phyloP scores from a whole-genome alignment of 2,888 invertebrate species.

The Chelonus formosanus region DNA sequence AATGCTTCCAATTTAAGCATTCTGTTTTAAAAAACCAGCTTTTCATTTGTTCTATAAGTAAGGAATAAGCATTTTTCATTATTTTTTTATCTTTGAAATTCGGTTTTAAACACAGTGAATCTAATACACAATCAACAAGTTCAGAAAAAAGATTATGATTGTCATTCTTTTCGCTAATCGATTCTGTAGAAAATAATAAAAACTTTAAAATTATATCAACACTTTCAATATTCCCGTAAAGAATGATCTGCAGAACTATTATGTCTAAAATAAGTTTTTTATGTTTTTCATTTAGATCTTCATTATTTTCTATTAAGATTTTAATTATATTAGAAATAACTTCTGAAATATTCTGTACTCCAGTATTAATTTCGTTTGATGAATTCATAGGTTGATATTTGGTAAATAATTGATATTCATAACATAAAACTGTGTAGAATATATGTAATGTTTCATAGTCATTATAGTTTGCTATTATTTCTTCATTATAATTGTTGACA shows the following conservation, averaged over 20 bases:
- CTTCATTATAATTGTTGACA: conserved; percentile 33
- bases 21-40: conserved; percentile 37
- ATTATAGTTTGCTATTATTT: conserved; percentile 33
- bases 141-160: too few relatives aligned
- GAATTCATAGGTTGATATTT: conserved; percentile 30
- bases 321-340: conserved; percentile 14
- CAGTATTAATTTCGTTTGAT: background rate
- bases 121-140: too few relatives aligned
- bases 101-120: too few relatives aligned
- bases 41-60: too few relatives aligned
- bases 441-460: conserved; percentile 41
- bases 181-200: too few relatives aligned
- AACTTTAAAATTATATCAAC: too few relatives aligned
- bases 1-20: conserved; percentile 45
- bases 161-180: too few relatives aligned
- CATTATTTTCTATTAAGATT: conserved; percentile 4
- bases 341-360: background rate
- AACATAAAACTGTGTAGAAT: conserved; percentile 46
- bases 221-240: conserved; percentile 36
- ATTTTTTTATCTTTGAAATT: too few relatives aligned
- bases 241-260: conserved; percentile 44
- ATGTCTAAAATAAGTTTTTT: conserved; percentile 48
- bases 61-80: too few relatives aligned
- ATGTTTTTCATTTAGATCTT: conserved; percentile 25
- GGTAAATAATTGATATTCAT: conserved; percentile 41